Base-by-base conservation (phyloP, 2,113 vertebrate species). In the Ptychochromis oligacanthus region DNA sequence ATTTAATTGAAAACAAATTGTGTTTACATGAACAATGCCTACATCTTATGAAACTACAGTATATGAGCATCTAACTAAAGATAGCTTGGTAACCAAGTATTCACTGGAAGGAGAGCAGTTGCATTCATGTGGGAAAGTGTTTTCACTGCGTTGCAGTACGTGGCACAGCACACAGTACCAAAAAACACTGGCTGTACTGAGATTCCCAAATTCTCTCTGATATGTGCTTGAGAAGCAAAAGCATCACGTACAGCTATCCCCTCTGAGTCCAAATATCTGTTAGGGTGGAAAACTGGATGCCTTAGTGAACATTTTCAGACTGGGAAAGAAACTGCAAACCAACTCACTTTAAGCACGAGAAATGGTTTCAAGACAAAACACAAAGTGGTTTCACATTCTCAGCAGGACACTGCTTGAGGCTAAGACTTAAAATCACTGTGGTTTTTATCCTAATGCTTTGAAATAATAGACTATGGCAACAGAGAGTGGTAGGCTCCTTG, bases 361-460 rank as follows among this genome's bases (percentile, higher is more conserved):
- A 88, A 84, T 38, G 64, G 83, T 86, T 91, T 88, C 54, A 87
- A 87, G 87, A 85, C 82, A 24, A 61, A 62, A 55, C 38, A 28
- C 76, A 87, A 85, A 91, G 88, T 87, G 83, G 54, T 87, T 91
- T 93, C 81, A 89, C 79, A 85, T 91, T 90, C 64, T 88, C 60
- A 80, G 84, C 83, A 81, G 83, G 87, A 91, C 79, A 75, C 80
- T 7, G 82, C 92, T 86, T 1, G 0, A 78, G 84, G 83, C 75
- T 55, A 82, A 83, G 12, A 57, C 52, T 24, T 64, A 4, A 79
- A 84, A 83, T 89, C 77, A 90, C 62, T 46, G 38, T 84, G 88
- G 36, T 87, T 93, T 90, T 79, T 74, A 77, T 92, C 83, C 82
- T 77, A 80, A 87, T 78, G 72, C 86, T 80, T 56, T 82, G 24